Percentiles rank a stretch among this genome's conserved stretches.
Conservation (phyloP, 1,140 invertebrate genomes). For the Drosophila cardini region DNA sequence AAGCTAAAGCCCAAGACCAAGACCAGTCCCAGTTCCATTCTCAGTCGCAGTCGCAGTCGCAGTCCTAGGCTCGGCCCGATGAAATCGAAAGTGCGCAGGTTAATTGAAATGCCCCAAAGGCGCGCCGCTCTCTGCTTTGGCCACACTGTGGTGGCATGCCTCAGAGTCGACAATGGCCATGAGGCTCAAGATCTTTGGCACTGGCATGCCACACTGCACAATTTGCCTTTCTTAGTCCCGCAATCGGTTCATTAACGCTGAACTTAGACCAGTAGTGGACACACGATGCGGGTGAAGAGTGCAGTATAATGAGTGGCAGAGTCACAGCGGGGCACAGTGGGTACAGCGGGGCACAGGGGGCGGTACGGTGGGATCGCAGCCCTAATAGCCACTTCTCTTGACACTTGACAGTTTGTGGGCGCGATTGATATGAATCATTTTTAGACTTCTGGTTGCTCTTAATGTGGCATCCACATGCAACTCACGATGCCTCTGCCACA, state of each 20-base stretch:
- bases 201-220: conserved; percentile 33
- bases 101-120: conserved; percentile 82
- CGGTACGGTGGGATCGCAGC: background rate
- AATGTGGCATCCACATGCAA: conserved; percentile 37
- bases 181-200: conserved; percentile 38
- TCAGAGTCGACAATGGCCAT: conserved; percentile 16
- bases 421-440: conserved; percentile 42
- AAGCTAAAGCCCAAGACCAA: conserved; percentile 24
- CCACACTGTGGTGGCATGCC: conserved; percentile 39
- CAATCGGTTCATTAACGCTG: conserved; percentile 29
- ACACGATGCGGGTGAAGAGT: conserved; percentile 11
- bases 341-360: background rate
- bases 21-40: conserved; percentile 7
- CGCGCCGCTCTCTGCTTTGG: conserved; percentile 43
- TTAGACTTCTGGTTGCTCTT: conserved; percentile 27
- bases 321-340: background rate
- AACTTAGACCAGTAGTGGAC: conserved; percentile 42
- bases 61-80: conserved; percentile 38
- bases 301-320: background rate
- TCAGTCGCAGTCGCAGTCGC: background rate
- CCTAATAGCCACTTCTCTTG: conserved; percentile 42
- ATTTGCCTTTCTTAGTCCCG: conserved; percentile 16
- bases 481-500: no score
- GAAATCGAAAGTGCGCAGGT: conserved; percentile 80
- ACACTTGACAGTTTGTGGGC: conserved; percentile 33